Base-by-base conservation (phyloP, 2,888 invertebrate species). In the Idaea aversata region DNA sequence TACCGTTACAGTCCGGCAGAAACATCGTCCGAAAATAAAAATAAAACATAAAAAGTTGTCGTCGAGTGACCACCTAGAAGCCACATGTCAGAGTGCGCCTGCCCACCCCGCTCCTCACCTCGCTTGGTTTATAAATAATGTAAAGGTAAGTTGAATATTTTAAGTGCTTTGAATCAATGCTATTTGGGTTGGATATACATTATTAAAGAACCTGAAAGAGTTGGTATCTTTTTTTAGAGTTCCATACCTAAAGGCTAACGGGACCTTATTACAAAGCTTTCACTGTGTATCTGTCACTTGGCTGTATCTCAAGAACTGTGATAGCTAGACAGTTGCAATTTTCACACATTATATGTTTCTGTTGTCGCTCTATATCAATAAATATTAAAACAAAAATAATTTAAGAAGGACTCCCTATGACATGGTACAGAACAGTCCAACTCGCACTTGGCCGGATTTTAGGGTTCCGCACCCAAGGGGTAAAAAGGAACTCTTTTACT, bases 41-140 rank as follows among this genome's bases (percentile, higher is more conserved):
- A 95, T 96, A 84, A 94, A 95, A 83, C 95, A 95, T 82, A 93
- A 94, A 77, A 93, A 94, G 76, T 94, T 95, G 83, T 93, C 94
- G 73, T 93, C 96, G 61, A 95, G 95, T 62, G 96, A 96, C 72
- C 90, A 93, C 75, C 88, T 97, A 68, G 95, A 95, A 77, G 96
- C 96, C 61, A 96, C 96, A 77, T 96, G 96, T 80, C 95, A 96
- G 67, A 96, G 96, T 70, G 94, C 95, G 60, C 94, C 95, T 0
- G 95, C 96, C 59, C 93, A 94, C 83, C 96, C 96, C 64, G 95
- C 96, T 13, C 96, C 96, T 13, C 95, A 95, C 82, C 94, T 96
- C 84, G 95, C 95, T 70, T 96, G 96, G 96, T 94, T 96, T 77
- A 95, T 96, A 81, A 96, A 96, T 86, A 95, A 95, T 76, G 92